A percentile compares a stretch with the other conserved stretches of the same genome.
phyloP scores from a whole-genome alignment of 2,113 vertebrate species.

The Circaetus cinerascens region DNA sequence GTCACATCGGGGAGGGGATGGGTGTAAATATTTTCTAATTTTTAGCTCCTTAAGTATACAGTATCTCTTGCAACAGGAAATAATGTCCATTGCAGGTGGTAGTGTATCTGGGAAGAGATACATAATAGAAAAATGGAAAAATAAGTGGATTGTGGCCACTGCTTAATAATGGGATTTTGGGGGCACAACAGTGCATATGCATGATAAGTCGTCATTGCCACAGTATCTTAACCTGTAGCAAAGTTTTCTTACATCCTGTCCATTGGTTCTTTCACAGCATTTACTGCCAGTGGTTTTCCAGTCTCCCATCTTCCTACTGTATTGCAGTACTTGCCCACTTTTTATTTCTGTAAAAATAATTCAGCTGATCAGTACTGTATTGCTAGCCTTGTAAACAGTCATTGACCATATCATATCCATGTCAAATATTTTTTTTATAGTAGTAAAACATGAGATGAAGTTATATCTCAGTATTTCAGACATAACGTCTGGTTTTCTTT shows the following conservation, averaged over 20 bases:
- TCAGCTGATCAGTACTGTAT: not conserved
- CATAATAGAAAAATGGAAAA: not conserved
- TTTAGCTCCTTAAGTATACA: not conserved
- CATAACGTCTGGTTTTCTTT: not conserved
- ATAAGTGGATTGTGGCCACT: not conserved
- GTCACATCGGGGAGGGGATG: not conserved
- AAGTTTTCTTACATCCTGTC: not conserved
- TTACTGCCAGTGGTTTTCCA: not conserved
- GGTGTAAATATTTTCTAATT: not conserved
- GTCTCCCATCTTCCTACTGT: not conserved
- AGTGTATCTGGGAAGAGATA: not conserved
- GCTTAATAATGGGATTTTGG: not conserved
- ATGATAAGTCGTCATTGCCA: accelerated
- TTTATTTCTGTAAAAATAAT: not conserved
- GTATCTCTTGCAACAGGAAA: not conserved
- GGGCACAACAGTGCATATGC: not conserved
- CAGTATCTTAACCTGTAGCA: accelerated
- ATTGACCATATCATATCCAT: not conserved
- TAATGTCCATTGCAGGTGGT: not conserved
- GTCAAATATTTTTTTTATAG: not conserved
- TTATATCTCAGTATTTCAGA: not conserved
- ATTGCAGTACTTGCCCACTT: not conserved
- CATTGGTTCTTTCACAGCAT: not conserved
- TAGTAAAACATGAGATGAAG: not conserved
- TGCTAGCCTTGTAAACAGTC: not conserved